Conservation (phyloP, 1,140 invertebrate genomes). For the Orius laevigatus region DNA sequence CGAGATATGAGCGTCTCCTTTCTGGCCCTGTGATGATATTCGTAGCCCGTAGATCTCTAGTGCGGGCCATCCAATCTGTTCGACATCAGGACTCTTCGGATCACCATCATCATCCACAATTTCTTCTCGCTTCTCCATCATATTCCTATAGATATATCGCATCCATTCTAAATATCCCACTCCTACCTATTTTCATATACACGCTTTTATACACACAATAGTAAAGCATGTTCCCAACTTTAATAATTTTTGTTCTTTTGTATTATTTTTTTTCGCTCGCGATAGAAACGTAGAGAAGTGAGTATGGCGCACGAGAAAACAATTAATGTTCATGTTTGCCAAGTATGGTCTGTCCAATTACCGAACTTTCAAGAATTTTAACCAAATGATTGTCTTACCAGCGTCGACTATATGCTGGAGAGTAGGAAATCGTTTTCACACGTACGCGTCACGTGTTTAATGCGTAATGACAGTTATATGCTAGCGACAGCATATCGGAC, state of each 20-base stretch:
- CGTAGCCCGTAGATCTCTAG: conserved; percentile 79
- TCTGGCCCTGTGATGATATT: conserved; percentile 70
- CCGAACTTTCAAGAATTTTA: no score
- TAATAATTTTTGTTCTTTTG: no score
- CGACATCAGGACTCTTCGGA: conserved; percentile 63
- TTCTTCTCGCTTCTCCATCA: conserved; percentile 79
- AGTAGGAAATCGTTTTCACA: conserved; percentile 76
- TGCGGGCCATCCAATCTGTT: conserved; percentile 90
- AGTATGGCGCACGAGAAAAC: background rate
- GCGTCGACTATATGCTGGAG: conserved; percentile 81
- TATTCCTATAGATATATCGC: conserved; percentile 46
- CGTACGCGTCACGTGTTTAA: conserved; percentile 72
- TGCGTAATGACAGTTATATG: conserved; percentile 72
- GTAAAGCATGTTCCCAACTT: background rate
- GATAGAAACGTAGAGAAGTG: background rate
- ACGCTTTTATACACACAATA: no score
- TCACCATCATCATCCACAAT: conserved; percentile 83
- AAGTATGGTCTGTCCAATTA: no score
- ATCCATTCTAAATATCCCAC: no score
- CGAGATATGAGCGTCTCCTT: conserved; percentile 65
- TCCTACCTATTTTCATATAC: no score
- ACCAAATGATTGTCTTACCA: conserved; percentile 35
- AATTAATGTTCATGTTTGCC: no score
- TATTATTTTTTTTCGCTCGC: no score
- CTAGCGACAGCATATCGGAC: conserved; percentile 76